Percentiles rank a stretch among this genome's conserved stretches.
Evolutionary conservation across 2,888 invertebrate species (phyloP).

Genomic region (Slavum lentiscoides): DNA sequence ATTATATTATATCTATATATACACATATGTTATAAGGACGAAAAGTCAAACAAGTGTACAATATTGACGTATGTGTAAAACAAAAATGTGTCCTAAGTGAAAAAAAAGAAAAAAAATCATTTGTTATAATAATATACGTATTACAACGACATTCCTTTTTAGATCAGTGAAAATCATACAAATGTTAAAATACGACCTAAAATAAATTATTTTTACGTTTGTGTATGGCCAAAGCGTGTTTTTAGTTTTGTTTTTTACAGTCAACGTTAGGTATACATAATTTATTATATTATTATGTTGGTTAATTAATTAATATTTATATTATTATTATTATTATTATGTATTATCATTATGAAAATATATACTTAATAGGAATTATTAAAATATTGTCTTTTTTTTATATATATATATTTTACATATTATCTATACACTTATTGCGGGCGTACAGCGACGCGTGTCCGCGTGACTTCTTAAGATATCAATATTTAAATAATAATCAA

Average conservation of each 20-base stretch:
- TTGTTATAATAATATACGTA: not conserved
- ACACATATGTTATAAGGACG: slow-evolving; percentile 38
- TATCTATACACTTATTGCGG: not conserved
- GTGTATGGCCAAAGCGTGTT: slow-evolving; percentile 47
- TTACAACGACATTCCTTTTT: slow-evolving; percentile 24
- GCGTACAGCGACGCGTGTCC: too few relatives aligned
- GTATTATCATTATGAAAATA: slow-evolving; percentile 53
- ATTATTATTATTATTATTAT: slow-evolving; percentile 52
- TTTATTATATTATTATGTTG: slow-evolving; percentile 41
- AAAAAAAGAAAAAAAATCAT: not conserved
- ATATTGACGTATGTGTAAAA: slow-evolving; percentile 5
- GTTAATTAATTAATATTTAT: slow-evolving; percentile 50
- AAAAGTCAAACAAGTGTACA: slow-evolving; percentile 41
- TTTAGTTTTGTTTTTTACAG: slow-evolving; percentile 51
- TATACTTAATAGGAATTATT: slow-evolving; percentile 51
- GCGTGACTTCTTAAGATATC: too few relatives aligned
- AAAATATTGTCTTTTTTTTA: slow-evolving; percentile 5
- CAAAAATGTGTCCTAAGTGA: slow-evolving; percentile 12
- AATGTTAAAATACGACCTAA: slow-evolving; percentile 22
- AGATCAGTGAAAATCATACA: slow-evolving; percentile 25
- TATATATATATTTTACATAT: not conserved
- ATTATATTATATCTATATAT: too few relatives aligned
- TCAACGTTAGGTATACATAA: slow-evolving; percentile 43
- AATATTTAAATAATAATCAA: too few relatives aligned
- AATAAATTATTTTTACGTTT: slow-evolving; percentile 48